A percentile compares a stretch with the other conserved stretches of the same genome.
These are phyloP conservation scores for Fratercula arctica DNA, from an alignment of 2,797 vertebrate species.

Conservation along the genomic window DNA sequence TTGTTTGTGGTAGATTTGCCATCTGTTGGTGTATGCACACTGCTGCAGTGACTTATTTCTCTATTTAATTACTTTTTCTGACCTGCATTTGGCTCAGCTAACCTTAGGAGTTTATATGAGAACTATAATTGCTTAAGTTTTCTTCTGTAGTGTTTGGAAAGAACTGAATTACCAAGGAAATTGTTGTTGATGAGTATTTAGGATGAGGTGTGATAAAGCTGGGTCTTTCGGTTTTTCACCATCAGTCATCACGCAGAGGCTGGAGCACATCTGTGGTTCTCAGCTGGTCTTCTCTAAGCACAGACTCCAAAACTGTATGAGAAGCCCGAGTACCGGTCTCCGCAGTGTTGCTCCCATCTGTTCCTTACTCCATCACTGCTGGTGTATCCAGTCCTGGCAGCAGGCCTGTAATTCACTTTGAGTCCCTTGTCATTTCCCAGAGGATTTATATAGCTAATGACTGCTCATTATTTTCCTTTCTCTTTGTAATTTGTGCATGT, in stretches of 20 bases:
- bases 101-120: not conserved
- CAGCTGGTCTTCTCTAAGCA: not conserved
- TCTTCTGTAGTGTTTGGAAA: not conserved
- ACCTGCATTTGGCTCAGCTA: slow-evolving; percentile 1
- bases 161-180: not conserved
- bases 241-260: rapidly evolving
- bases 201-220: not conserved
- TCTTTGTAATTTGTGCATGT: not conserved
- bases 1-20: slow-evolving; percentile 17
- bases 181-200: not conserved
- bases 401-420: not conserved
- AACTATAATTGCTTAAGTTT: not conserved
- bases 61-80: not conserved
- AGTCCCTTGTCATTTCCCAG: not conserved
- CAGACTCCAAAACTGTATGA: not conserved
- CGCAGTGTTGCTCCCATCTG: not conserved
- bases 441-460: not conserved
- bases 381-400: not conserved
- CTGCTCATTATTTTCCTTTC: not conserved
- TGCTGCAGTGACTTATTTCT: not conserved
- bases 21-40: slow-evolving; percentile 8
- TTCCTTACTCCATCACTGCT: not conserved
- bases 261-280: not conserved
- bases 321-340: not conserved
- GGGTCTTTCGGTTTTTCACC: not conserved